Evolutionary conservation across 1,140 invertebrate species (phyloP), one percentile per base, ranked within the genome.

Genomic region (Penaeus indicus): DNA sequence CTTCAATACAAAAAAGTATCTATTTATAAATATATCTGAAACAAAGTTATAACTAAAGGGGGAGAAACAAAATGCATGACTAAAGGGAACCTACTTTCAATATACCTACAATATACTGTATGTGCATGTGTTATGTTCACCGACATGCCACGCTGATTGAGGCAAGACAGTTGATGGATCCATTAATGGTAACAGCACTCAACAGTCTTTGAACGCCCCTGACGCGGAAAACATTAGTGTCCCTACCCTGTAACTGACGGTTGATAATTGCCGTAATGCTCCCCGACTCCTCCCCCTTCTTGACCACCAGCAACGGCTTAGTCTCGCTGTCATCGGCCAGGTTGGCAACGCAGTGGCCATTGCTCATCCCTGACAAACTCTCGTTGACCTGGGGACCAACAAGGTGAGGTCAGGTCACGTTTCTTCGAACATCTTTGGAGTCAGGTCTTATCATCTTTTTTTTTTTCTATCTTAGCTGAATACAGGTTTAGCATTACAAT

Each of bases 161-260:
- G 54, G 54, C 54, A 54, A 54, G 54, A 54, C 54, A 54, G 54
- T 54, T 54, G 54, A 54, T 54, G 54, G 54, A 54, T 54, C 54
- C 54, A 8, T 54, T 54, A 54, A 54, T 54, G 54, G 54, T 54
- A 54, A 54, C 54, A 54, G 54, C 54, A 54, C 54, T 54, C 54
- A 54, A 54, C 54, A 54, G 54, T 54, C 54, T 54, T 54, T 54
- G 54, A 54, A 54, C 54, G 54, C 54, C 54, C 54, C 54, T 54
- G 54, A 54, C 54, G 54, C 54, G 54, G 54, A 54, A 54, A 54
- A 54, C 54, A 54, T 54, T 54, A 54, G 54, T 54, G 61, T 62
- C 47, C 87, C 87, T 88, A 88, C 87, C 87, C 87, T 88, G 87
- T 61, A 88, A 88, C 87, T 88, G 87, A 63, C 87, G 87, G 87